Conservation (phyloP, 2,797 vertebrate genomes). For the Toxotes lorentzi region DNA sequence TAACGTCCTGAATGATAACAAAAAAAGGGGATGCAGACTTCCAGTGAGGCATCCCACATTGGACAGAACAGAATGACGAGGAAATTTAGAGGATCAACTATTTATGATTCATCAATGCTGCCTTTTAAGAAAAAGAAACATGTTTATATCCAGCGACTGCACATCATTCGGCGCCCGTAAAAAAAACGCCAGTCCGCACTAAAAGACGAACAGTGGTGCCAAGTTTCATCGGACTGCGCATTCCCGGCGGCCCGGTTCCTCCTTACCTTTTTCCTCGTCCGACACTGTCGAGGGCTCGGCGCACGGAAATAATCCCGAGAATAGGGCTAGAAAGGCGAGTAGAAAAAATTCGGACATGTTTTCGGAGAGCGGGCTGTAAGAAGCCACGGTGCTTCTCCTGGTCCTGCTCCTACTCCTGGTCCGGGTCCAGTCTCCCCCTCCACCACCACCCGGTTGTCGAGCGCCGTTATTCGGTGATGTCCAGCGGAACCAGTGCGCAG, state of each 20-base stretch:
- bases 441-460: slow-evolving; percentile 69
- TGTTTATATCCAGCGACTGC: slow-evolving; percentile 21
- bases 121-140: neutral
- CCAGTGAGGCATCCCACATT: slow-evolving; percentile 26
- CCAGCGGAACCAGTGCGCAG: slow-evolving; percentile 80
- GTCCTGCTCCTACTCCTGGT: slow-evolving; percentile 68
- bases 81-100: slow-evolving; percentile 40
- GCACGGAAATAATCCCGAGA: slow-evolving; percentile 85
- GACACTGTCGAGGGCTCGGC: slow-evolving; percentile 76
- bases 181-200: slow-evolving; percentile 28
- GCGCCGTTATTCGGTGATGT: slow-evolving; percentile 80
- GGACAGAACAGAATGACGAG: slow-evolving; percentile 7
- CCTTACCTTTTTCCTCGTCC: slow-evolving; percentile 84
- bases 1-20: neutral
- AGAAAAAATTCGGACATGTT: slow-evolving; percentile 86
- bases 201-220: slow-evolving; percentile 49
- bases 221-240: slow-evolving; percentile 82
- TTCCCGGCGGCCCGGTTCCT: slow-evolving; percentile 58
- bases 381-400: slow-evolving; percentile 82
- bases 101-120: slow-evolving; percentile 17
- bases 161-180: slow-evolving; percentile 30
- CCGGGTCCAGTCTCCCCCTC: slow-evolving; percentile 76
- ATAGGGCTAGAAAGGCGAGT: slow-evolving; percentile 80
- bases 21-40: slow-evolving; percentile 42
- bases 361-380: slow-evolving; percentile 80